A percentile compares a stretch with the other conserved stretches of the same genome.
These are phyloP conservation scores for Microctonus brassicae DNA, from an alignment of 2,888 invertebrate species.

Conservation along the genomic window DNA sequence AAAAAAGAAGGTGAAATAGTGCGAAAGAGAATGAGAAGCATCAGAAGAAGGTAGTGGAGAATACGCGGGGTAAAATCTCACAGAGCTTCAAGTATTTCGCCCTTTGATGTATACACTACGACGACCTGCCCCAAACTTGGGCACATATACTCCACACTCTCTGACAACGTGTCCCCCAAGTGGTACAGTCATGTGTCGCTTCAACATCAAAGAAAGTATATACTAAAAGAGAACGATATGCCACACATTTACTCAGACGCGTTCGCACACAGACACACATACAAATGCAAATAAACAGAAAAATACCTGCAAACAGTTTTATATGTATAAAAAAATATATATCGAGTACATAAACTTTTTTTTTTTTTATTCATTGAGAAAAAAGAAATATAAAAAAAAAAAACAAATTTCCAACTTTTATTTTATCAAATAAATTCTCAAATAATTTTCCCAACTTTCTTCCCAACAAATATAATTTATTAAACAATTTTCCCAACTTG, in stretches of 20 bases:
- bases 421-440: neutral
- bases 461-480: too few relatives aligned
- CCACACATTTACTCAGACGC: conserved; percentile 25
- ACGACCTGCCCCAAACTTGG: conserved; percentile 61
- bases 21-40: conserved; percentile 7
- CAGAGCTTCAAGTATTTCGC: conserved; percentile 64
- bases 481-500: neutral
- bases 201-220: conserved; percentile 53
- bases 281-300: too few relatives aligned
- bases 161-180: conserved; percentile 45
- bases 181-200: conserved; percentile 44
- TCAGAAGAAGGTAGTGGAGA: conserved; percentile 23
- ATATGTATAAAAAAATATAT: too few relatives aligned
- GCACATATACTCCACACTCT: conserved; percentile 42
- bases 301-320: too few relatives aligned
- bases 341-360: conserved; percentile 43
- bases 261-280: neutral
- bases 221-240: conserved; percentile 47
- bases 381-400: too few relatives aligned
- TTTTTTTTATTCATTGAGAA: neutral
- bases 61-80: conserved; percentile 57
- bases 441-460: too few relatives aligned
- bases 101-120: conserved; percentile 67
- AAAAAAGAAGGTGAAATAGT: conserved; percentile 5
- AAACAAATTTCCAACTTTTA: neutral